Evolutionary conservation across 2,888 invertebrate species (phyloP), one percentile per base, ranked within the genome.

Genomic region (Hypsopygia costalis): DNA sequence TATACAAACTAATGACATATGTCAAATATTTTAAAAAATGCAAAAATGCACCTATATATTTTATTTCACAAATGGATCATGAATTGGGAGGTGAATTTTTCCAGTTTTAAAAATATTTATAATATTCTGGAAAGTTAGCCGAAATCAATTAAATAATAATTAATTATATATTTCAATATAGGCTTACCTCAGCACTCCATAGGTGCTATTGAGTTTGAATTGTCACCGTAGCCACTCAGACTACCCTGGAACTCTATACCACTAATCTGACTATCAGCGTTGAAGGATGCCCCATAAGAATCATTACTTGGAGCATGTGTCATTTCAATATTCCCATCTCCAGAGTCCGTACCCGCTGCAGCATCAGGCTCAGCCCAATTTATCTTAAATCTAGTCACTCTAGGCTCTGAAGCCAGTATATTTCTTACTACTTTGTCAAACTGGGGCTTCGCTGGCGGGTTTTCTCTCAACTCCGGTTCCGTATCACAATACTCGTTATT

Each of bases 311-410:
- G 82, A 0, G 80, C 82, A 46, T 79, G 81, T 0, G 75, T 53
- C 0, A 64, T 60, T 44, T 81, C 82, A 10, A 87, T 36, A 40
- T 83, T 85, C 0, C 76, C 78, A 38, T 83, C 87, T 0, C 73
- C 81, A 0, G 81, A 72, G 37, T 85, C 80, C 0, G 70, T 52
- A 0, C 73, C 68, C 0, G 61, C 72, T 10, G 70, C 76, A 0
- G 82, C 90, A 34, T 91, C 91, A 0, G 91, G 86, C 48, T 96
- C 96, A 45, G 96, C 98, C 98, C 98, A 99, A 69, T 98, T 98
- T 36, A 98, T 98, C 87, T 98, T 98, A 78, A 98, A 98, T 38
- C 88, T 91, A 1, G 98, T 99, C 1, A 99, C 98, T 64, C 98
- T 90, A 0, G 98, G 98, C 80, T 97, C 95, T 1, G 96, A 94